Evolutionary conservation across 2,113 vertebrate genomes (phyloP).

Genomic region (Clinocottus analis): DNA sequence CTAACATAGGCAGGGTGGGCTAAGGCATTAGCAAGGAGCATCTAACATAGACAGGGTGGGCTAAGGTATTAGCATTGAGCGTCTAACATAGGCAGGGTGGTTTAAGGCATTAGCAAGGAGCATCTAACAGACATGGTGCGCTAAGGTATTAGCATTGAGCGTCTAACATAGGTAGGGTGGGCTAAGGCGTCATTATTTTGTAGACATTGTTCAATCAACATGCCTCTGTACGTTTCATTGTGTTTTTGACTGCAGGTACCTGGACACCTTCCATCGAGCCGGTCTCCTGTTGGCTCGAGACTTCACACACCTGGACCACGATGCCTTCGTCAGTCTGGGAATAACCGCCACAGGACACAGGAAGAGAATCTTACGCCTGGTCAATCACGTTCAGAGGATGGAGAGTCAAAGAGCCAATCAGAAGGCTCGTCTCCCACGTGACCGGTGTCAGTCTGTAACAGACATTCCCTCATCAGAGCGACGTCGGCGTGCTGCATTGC

Average conservation of each 20-base stretch:
- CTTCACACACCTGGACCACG: conserved; percentile 82
- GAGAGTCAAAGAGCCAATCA: conserved; percentile 51
- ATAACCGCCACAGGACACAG: conserved; percentile 93
- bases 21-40: too few species aligned
- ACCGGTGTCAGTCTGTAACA: conserved; percentile 73
- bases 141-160: too few species aligned
- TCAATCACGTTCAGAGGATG: conserved; percentile 70
- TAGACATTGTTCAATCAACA: too few species aligned
- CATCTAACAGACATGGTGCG: too few species aligned
- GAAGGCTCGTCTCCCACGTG: conserved; percentile 39
- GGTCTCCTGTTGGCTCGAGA: conserved; percentile 87
- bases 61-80: too few species aligned
- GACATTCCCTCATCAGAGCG: conserved; percentile 44
- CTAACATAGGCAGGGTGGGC: too few species aligned
- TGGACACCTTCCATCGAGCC: conserved; percentile 85
- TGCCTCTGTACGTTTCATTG: too few species aligned
- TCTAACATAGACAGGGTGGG: too few species aligned
- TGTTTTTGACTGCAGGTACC: conserved; percentile 78
- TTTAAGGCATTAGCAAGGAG: too few species aligned
- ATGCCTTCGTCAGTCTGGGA: conserved; percentile 88
- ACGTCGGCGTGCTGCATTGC: not conserved
- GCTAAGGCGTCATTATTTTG: too few species aligned
- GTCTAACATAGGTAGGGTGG: too few species aligned
- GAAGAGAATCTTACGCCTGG: conserved; percentile 92
- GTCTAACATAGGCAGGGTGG: too few species aligned